Conservation (phyloP, 2,113 vertebrate species). For the Tychaedon coryphoeus region DNA sequence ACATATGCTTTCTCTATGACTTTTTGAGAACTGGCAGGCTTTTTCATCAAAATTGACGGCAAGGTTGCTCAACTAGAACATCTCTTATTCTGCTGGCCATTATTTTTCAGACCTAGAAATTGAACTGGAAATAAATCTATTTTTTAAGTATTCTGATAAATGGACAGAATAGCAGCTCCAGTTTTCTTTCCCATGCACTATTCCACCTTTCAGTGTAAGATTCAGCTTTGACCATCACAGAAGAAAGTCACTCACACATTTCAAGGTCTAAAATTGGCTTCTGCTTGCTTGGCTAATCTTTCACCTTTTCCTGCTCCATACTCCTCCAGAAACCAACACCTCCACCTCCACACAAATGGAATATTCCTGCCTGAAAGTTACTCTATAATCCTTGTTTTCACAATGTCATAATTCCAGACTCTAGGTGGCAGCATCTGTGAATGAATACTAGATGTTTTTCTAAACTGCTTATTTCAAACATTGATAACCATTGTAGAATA, state of each 20-base stretch:
- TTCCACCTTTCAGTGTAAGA: not conserved
- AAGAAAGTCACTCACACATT: not conserved
- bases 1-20: not conserved
- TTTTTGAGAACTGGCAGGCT: not conserved
- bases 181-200: not conserved
- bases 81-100: not conserved
- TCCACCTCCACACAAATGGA: not conserved
- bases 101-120: conserved; percentile 15
- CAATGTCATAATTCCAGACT: not conserved
- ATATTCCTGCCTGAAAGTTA: not conserved
- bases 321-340: not conserved
- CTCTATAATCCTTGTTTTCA: not conserved
- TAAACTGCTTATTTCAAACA: not conserved
- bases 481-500: not conserved
- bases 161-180: not conserved
- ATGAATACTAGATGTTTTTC: not conserved
- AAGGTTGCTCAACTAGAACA: not conserved
- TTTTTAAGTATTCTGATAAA: not conserved
- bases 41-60: not conserved
- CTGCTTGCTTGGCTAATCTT: not conserved
- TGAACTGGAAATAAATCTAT: not conserved
- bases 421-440: conserved; percentile 71
- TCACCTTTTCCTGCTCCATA: not conserved
- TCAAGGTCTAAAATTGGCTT: not conserved
- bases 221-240: not conserved